Percentiles rank a stretch among this genome's conserved stretches.
Conservation (phyloP, 2,113 vertebrate species). For the Columbina picui region DNA sequence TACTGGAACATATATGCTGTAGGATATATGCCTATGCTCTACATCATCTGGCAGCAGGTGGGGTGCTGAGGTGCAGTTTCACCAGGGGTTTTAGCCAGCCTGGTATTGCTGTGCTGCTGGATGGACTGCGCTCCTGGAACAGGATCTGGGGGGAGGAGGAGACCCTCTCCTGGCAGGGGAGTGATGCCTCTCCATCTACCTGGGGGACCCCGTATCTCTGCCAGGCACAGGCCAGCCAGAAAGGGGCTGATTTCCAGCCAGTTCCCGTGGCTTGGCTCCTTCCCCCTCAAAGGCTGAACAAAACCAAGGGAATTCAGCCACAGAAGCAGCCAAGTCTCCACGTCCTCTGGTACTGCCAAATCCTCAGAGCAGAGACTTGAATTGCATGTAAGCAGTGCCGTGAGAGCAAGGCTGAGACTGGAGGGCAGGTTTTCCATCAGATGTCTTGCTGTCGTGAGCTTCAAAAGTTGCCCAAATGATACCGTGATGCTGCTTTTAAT, state of each 20-base stretch:
- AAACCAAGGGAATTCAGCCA: neutral
- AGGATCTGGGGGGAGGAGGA: neutral
- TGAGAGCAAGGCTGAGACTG: neutral
- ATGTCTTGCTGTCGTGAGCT: neutral
- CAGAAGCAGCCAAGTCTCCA: neutral
- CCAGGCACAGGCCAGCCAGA: rapidly evolving
- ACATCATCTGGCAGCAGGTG: neutral
- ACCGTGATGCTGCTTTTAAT: rapidly evolving
- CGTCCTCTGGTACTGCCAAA: rapidly evolving
- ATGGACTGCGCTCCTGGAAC: rapidly evolving
- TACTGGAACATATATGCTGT: neutral
- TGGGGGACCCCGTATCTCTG: neutral
- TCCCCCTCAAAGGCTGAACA: neutral
- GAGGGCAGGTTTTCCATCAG: neutral
- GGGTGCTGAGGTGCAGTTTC: neutral
- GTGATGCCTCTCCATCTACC: neutral
- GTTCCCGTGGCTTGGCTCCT: neutral
- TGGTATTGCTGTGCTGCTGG: neutral
- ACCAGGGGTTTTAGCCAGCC: neutral
- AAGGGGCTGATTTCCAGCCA: neutral
- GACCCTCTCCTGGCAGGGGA: rapidly evolving
- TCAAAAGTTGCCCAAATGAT: neutral
- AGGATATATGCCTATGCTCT: rapidly evolving
- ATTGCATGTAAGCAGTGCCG: rapidly evolving
- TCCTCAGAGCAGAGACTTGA: neutral